A percentile compares a stretch with the other conserved stretches of the same genome.
Conservation (phyloP, 2,113 vertebrate genomes). For the Entomyzon cyanotis region DNA sequence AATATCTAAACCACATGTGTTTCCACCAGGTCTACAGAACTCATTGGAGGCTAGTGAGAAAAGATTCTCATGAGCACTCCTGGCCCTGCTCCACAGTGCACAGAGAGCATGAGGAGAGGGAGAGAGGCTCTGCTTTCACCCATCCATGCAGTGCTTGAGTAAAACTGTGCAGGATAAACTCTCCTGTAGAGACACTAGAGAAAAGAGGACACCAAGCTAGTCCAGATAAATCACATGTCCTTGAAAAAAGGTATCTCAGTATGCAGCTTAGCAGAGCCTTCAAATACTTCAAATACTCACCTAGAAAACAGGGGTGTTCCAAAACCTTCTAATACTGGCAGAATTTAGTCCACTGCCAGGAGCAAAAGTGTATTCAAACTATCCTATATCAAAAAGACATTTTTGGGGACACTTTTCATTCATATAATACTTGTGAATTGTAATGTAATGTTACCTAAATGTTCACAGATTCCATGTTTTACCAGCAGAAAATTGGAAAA, state of each 20-base stretch:
- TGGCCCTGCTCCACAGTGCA: not conserved
- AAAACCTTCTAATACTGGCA: not conserved
- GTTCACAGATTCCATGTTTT: not conserved
- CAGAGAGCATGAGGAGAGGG: not conserved
- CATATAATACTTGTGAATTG: not conserved
- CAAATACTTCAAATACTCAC: not conserved
- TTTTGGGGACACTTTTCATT: not conserved
- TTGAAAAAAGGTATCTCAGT: not conserved
- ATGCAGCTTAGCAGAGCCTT: not conserved
- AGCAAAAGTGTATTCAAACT: not conserved
- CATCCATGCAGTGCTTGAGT: not conserved
- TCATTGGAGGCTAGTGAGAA: not conserved
- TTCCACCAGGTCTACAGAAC: not conserved
- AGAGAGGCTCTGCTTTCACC: not conserved
- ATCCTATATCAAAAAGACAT: not conserved
- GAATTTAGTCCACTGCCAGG: not conserved
- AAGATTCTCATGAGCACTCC: not conserved
- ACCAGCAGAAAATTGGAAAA: not conserved
- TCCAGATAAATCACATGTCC: not conserved
- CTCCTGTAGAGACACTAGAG: not conserved
- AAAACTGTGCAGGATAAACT: not conserved
- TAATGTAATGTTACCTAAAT: not conserved
- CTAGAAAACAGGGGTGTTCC: not conserved
- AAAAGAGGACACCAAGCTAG: not conserved
- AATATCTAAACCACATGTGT: not conserved